Evolutionary conservation across 2,797 vertebrate genomes (phyloP).

Genomic region (Choloepus didactylus): DNA sequence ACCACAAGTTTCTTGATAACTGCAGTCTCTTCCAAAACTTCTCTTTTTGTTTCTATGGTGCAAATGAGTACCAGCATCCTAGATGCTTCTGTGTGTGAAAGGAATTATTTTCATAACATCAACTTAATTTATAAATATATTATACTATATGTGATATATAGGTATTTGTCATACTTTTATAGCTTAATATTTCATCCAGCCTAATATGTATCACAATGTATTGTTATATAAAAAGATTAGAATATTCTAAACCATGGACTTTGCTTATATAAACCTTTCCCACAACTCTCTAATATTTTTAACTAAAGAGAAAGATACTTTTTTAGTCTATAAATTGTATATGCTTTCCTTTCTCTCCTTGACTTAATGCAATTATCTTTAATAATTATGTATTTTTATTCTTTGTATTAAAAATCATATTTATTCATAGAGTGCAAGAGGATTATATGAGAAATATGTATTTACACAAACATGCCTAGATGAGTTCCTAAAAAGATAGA

Average conservation of each 20-base stretch:
- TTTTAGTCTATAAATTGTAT: conserved; percentile 3
- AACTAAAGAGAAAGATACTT: background rate
- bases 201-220: background rate
- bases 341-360: background rate
- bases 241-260: background rate
- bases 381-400: background rate
- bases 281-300: conserved; percentile 19
- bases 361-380: background rate
- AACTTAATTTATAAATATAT: conserved; percentile 9
- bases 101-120: conserved; percentile 19
- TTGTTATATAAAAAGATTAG: background rate
- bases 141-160: background rate
- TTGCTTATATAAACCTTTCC: conserved; percentile 36
- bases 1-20: conserved; percentile 59
- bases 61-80: background rate
- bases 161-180: background rate
- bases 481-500: background rate
- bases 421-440: background rate
- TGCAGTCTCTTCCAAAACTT: background rate
- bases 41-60: background rate
- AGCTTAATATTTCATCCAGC: background rate
- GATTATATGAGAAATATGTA: background rate
- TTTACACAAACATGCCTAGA: too few species aligned
- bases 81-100: background rate
- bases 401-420: background rate